Evolutionary conservation across 1,140 invertebrate genomes (phyloP), one percentile per base, ranked within the genome.

Genomic region (Streblospio benedicti): DNA sequence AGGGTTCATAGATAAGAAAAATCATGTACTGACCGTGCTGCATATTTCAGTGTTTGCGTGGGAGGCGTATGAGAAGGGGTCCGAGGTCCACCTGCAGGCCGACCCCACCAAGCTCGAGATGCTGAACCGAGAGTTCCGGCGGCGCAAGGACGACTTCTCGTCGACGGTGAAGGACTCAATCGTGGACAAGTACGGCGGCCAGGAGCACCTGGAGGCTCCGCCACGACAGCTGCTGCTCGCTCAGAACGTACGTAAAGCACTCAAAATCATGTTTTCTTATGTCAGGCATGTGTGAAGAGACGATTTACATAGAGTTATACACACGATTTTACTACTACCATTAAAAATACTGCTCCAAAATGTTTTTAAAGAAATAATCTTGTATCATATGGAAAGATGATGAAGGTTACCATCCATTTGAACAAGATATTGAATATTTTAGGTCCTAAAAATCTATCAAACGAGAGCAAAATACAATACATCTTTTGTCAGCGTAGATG

Each of bases 61-160:
- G 96, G 91, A 98, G 71, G 94, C 94, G 0, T 87, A 91, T 71
- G 87, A 91, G 58, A 87, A 88, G 69, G 93, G 77, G 16, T 69
- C 97, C 0, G 94, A 99, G 79, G 91, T 99, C 3, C 93, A 99
- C 80, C 80, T 97, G 28, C 81, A 97, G 55, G 95, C 95, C 14
- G 95, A 99, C 76, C 97, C 96, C 0, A 99, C 97, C 4, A 97
- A 97, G 80, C 76, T 98, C 28, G 95, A 97, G 74, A 73, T 94
- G 57, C 74, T 99, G 14, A 85, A 95, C 69, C 85, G 88, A 58
- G 90, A 97, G 72, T 98, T 91, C 71, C 85, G 90, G 59, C 84
- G 88, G 32, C 91, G 93, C 70, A 92, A 91, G 71, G 87, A 90
- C 27, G 85, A 91, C 61, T 85, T 91, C 50, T 93, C 97, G 74